Conservation (phyloP, 2,113 vertebrate species). For the Tricholaema leucomelas region DNA sequence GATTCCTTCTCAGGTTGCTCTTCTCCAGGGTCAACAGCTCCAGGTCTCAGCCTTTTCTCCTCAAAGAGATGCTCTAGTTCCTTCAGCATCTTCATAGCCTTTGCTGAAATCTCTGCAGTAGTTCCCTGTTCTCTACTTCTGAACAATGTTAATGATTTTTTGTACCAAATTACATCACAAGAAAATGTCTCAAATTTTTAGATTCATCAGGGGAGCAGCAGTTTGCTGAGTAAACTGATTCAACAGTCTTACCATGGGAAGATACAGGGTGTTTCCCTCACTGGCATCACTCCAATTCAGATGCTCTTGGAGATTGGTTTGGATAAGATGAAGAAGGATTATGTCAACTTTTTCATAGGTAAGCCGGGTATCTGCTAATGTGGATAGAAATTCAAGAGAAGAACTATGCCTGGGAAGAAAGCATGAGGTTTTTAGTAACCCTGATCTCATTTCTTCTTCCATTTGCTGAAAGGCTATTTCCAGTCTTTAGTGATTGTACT, state of each 20-base stretch:
- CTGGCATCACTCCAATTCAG: slow-evolving; percentile 80
- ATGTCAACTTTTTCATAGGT: slow-evolving; percentile 94
- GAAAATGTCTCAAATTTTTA: slow-evolving; percentile 38
- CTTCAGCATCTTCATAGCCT: too few species aligned
- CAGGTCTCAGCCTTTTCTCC: too few species aligned
- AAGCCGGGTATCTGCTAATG: not conserved
- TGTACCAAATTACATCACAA: not conserved
- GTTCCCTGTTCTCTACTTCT: not conserved
- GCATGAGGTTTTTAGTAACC: not conserved
- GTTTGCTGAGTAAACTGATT: slow-evolving; percentile 87
- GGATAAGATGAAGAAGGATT: slow-evolving; percentile 97
- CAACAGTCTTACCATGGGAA: slow-evolving; percentile 88
- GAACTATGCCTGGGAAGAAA: not conserved
- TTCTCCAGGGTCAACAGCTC: too few species aligned
- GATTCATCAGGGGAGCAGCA: slow-evolving; percentile 92
- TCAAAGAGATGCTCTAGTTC: too few species aligned
- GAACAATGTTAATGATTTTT: not conserved
- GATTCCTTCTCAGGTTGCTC: too few species aligned
- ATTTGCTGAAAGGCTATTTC: not conserved
- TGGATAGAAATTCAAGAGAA: not conserved
- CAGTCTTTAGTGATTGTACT: not conserved
- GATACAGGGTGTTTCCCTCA: slow-evolving; percentile 81
- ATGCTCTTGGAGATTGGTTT: slow-evolving; percentile 95
- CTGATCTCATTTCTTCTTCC: not conserved
- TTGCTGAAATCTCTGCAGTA: too few species aligned